Conservation (phyloP, 2,113 vertebrate species). For the Scopus umbretta region DNA sequence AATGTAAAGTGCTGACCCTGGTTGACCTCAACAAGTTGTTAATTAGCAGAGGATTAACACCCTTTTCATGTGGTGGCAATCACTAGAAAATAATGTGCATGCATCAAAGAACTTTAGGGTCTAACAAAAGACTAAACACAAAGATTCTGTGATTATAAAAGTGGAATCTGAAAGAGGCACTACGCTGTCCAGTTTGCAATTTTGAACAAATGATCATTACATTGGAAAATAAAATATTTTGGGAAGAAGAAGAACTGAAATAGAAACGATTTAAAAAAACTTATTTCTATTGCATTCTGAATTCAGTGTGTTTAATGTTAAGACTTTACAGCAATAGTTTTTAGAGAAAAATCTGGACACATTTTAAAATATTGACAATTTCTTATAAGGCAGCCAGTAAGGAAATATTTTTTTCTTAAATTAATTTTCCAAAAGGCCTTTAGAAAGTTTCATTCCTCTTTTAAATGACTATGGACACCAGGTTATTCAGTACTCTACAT, state of each 20-base stretch:
- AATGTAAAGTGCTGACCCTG: not conserved
- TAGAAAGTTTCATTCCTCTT: not conserved
- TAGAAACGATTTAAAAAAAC: not conserved
- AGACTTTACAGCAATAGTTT: not conserved
- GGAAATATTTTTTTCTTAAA: not conserved
- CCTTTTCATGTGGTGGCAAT: conserved; percentile 5
- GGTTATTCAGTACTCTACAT: not conserved
- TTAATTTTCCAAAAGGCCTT: not conserved
- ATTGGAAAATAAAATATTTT: not conserved
- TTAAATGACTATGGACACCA: not conserved
- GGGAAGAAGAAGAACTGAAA: not conserved
- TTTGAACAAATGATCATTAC: not conserved
- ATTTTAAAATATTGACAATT: not conserved
- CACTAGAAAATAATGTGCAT: conserved; percentile 30
- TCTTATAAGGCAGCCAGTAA: not conserved
- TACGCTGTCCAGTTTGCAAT: not conserved
- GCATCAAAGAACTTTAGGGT: not conserved
- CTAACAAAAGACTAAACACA: conserved; percentile 5
- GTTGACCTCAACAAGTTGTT: conserved; percentile 3
- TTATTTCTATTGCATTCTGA: not conserved
- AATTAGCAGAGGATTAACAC: conserved; percentile 55
- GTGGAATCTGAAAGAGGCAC: not conserved
- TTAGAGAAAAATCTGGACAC: not conserved
- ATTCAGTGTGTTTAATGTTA: not conserved
- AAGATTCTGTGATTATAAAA: not conserved